Evolutionary conservation across 2,888 invertebrate genomes (phyloP), one percentile per base, ranked within the genome.

Genomic region (Mylabris sibirica): DNA sequence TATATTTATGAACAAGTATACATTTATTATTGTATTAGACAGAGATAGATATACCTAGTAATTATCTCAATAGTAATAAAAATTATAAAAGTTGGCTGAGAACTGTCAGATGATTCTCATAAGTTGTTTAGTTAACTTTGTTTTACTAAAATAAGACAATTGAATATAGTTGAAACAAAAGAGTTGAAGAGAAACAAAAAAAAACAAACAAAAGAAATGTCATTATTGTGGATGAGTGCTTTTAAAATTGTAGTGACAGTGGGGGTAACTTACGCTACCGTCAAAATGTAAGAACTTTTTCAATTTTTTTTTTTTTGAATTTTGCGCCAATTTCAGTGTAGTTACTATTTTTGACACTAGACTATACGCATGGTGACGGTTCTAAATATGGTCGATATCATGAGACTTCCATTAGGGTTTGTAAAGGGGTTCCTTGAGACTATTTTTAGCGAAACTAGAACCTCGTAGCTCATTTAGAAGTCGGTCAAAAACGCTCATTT

Each of bases 161-260:
- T 17, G 35, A 35, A 35, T 11, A 3, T 11, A 35, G 11, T 38
- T 38, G 12, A 17, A 44, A 38, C n/a, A n/a, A n/a, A n/a, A n/a
- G n/a, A n/a, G n/a, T n/a, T n/a, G n/a, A n/a, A n/a, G n/a, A n/a
- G n/a, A n/a, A n/a, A n/a, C n/a, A n/a, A n/a, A n/a, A n/a, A n/a
- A n/a, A n/a, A n/a, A n/a, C n/a, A 60, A 61, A 71, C 68, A 22
- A 60, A 41, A 17, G 83, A 76, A 79, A 91, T 91, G 91, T 87
- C 88, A 77, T 78, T 89, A 62, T 72, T 91, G 69, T 91, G 89
- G 89, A 89, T 91, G 88, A 87, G 89, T 73, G 85, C 87, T 70
- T 86, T 91, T 79, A 90, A 88, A 84, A 83, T 91, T 74, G 88
- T 89, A 70, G 83, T 91, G 80, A 90, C 90, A 66, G 84, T 91